Evolutionary conservation across 2,888 invertebrate genomes (phyloP).

Genomic region (Lamellibrachia columna): DNA sequence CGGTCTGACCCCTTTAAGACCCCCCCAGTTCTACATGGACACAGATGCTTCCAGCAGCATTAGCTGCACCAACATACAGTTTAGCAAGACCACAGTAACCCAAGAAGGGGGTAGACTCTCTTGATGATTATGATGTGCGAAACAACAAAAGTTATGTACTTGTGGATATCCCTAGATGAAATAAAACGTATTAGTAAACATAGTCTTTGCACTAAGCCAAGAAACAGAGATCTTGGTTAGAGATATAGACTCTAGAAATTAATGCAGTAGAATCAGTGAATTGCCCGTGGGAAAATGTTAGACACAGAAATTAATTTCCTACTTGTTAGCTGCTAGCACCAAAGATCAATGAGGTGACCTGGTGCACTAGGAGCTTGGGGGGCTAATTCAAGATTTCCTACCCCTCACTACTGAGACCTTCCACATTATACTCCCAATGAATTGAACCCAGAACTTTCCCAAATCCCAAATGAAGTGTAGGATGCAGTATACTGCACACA

Average conservation of each 20-base stretch:
- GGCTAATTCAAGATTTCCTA: background rate
- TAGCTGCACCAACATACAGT: background rate
- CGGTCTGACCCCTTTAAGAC: background rate
- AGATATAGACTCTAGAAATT: background rate
- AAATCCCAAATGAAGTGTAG: background rate
- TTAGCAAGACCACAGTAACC: background rate
- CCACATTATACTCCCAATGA: background rate
- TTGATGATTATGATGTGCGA: background rate
- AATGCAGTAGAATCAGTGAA: background rate
- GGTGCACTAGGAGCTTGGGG: background rate
- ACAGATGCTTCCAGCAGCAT: background rate
- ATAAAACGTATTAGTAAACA: background rate
- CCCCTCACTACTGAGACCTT: background rate
- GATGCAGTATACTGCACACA: too few species aligned
- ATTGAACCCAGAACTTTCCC: background rate
- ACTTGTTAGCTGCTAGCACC: background rate
- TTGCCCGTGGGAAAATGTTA: background rate
- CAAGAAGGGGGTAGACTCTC: background rate
- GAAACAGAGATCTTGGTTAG: background rate
- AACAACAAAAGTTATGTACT: background rate
- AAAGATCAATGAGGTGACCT: background rate
- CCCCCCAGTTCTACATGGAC: background rate
- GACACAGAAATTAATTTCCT: background rate
- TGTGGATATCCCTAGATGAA: background rate
- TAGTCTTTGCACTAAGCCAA: background rate